Conservation (phyloP, 2,113 vertebrate species). For the Turnix velox region DNA sequence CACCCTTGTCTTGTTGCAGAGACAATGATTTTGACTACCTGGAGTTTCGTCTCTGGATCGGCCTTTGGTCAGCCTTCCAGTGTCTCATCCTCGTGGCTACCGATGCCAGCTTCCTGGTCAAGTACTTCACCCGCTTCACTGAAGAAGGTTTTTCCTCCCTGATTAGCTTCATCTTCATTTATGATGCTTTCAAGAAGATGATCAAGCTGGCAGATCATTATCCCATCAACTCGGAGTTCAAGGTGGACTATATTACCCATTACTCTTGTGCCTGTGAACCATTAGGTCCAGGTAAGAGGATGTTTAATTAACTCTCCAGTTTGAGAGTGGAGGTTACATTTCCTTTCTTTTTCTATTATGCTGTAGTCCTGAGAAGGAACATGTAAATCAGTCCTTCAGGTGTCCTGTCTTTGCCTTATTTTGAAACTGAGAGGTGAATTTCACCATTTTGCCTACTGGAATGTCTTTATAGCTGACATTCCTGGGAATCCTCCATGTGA, state of each 20-base stretch:
- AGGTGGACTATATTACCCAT: slow-evolving; percentile 79
- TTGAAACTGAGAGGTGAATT: not conserved
- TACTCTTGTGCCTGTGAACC: slow-evolving; percentile 90
- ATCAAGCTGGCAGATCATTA: slow-evolving; percentile 90
- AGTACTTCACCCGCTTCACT: slow-evolving; percentile 98
- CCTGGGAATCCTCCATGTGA: not conserved
- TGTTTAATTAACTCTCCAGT: not conserved
- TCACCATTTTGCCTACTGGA: not conserved
- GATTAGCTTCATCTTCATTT: slow-evolving; percentile 99
- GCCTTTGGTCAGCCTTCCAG: slow-evolving; percentile 93
- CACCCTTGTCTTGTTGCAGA: slow-evolving; percentile 61
- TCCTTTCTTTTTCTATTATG: not conserved
- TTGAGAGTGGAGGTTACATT: not conserved
- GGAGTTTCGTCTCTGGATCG: slow-evolving; percentile 98
- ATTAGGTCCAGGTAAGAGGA: slow-evolving; percentile 76
- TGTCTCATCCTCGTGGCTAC: slow-evolving; percentile 92
- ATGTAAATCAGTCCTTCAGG: not conserved
- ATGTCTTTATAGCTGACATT: not conserved
- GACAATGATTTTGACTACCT: slow-evolving; percentile 91
- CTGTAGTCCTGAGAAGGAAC: not conserved
- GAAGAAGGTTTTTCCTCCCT: slow-evolving; percentile 97
- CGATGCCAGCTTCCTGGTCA: slow-evolving; percentile 93
- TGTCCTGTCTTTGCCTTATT: not conserved
- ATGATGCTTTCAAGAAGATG: slow-evolving; percentile 99
- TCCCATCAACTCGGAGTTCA: slow-evolving; percentile 88